Evolutionary conservation across 2,888 invertebrate species (phyloP).

Genomic region (Drosophila fulvimacula): DNA sequence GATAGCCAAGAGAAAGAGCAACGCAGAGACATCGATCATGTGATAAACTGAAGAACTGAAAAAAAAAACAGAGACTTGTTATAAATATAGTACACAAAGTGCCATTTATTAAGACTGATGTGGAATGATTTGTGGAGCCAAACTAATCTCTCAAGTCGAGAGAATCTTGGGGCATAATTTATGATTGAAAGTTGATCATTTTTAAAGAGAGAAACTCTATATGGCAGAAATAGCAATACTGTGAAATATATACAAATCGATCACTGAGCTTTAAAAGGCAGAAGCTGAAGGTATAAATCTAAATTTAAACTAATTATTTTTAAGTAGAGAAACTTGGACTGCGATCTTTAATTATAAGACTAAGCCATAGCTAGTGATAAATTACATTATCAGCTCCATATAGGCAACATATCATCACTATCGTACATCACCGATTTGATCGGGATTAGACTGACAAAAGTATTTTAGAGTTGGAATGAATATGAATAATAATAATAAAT

Average conservation of each 20-base stretch:
- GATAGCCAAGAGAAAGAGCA: slow-evolving; percentile 12
- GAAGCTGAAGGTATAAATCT: background rate
- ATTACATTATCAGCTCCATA: background rate
- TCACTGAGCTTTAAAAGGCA: background rate
- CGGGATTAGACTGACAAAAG: background rate
- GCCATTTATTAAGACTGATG: slow-evolving; percentile 9
- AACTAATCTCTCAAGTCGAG: background rate
- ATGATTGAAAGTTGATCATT: slow-evolving; percentile 1
- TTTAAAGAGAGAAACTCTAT: background rate
- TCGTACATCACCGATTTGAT: background rate
- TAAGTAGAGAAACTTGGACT: background rate
- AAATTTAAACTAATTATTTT: background rate
- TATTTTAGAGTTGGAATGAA: too few species aligned
- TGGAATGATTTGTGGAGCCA: slow-evolving; percentile 5
- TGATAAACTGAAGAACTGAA: background rate
- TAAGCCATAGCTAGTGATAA: background rate
- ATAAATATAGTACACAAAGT: slow-evolving; percentile 3
- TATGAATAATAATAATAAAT: too few species aligned
- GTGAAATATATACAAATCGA: background rate
- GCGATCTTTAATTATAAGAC: background rate
- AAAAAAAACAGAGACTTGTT: slow-evolving; percentile 6
- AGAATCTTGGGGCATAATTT: background rate
- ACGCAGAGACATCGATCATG: slow-evolving; percentile 6
- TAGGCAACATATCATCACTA: background rate
- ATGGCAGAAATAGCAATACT: background rate